A percentile compares a stretch with the other conserved stretches of the same genome.
phyloP scores from a whole-genome alignment of 2,888 invertebrate species.

The Lycia hirtaria region DNA sequence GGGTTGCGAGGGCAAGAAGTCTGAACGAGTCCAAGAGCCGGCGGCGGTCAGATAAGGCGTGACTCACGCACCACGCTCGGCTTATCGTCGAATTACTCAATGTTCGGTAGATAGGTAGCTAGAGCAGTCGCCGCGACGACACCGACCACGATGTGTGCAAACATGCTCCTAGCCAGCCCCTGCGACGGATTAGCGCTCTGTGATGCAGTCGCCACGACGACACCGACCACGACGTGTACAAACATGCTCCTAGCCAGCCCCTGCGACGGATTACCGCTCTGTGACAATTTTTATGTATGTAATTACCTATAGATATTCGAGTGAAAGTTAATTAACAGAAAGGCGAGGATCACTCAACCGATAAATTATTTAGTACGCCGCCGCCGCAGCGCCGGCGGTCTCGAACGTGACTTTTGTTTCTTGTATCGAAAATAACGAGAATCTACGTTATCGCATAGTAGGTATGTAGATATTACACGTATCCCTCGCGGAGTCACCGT shows the following conservation, averaged over 20 bases:
- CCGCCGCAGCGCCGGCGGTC: background rate
- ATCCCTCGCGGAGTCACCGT: too few relatives aligned
- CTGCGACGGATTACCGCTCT: background rate
- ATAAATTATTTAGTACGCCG: constrained; percentile 7
- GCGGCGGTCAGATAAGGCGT: background rate
- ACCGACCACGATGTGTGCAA: too few relatives aligned
- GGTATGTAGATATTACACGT: background rate
- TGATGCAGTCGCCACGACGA: too few relatives aligned
- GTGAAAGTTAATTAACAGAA: constrained; percentile 24
- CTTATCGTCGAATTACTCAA: constrained; percentile 6
- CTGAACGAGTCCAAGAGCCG: background rate
- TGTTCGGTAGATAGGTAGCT: too few relatives aligned
- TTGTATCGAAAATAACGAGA: background rate
- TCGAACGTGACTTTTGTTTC: background rate
- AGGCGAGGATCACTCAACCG: constrained; percentile 15
- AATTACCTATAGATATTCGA: background rate
- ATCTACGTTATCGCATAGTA: background rate
- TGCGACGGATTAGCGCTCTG: too few relatives aligned
- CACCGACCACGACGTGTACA: too few relatives aligned
- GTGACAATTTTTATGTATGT: background rate
- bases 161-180: too few relatives aligned
- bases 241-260: background rate
- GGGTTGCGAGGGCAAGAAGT: background rate
- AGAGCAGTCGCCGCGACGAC: too few relatives aligned
- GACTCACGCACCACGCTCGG: background rate